Conservation (phyloP, 2,888 invertebrate species). For the Plutella xylostella region DNA sequence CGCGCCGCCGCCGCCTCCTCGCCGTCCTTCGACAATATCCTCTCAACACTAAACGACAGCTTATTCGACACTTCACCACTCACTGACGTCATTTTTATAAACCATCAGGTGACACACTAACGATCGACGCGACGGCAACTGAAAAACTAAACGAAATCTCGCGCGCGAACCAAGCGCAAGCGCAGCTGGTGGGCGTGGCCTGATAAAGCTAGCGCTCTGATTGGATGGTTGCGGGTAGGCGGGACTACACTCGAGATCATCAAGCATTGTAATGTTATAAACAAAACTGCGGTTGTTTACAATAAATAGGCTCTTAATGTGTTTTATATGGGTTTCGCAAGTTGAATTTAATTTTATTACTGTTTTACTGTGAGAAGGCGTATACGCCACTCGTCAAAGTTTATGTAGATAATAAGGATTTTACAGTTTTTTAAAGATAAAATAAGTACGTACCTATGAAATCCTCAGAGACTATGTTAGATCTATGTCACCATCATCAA, state of each 20-base stretch:
- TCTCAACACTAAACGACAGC: conserved; percentile 79
- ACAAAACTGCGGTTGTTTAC: conserved; percentile 60
- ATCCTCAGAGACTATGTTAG: too few species aligned
- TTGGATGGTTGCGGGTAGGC: conserved; percentile 43
- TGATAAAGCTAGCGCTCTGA: conserved; percentile 26
- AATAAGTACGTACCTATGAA: too few species aligned
- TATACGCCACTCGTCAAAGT: conserved; percentile 42
- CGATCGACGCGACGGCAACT: conserved; percentile 31
- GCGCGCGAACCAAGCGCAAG: conserved; percentile 34
- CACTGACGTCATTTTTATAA: conserved; percentile 43
- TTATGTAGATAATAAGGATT: too few species aligned
- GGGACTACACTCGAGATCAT: conserved; percentile 34
- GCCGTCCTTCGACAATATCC: conserved; percentile 69
- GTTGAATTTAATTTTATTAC: conserved; percentile 54
- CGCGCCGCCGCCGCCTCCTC: conserved; percentile 33
- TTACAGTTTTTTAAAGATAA: too few species aligned
- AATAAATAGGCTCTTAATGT: conserved; percentile 60
- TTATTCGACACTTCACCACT: conserved; percentile 40
- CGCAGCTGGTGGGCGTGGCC: conserved; percentile 52
- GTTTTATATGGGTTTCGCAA: conserved; percentile 59
- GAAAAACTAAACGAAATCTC: conserved; percentile 47
- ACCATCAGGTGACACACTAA: conserved; percentile 20
- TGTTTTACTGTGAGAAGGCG: conserved; percentile 23
- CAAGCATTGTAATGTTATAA: conserved; percentile 56
- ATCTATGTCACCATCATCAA: too few species aligned